These are phyloP conservation scores for Cecidostiba fungosa DNA, from an alignment of 2,888 invertebrate species.

Conservation along the genomic window DNA sequence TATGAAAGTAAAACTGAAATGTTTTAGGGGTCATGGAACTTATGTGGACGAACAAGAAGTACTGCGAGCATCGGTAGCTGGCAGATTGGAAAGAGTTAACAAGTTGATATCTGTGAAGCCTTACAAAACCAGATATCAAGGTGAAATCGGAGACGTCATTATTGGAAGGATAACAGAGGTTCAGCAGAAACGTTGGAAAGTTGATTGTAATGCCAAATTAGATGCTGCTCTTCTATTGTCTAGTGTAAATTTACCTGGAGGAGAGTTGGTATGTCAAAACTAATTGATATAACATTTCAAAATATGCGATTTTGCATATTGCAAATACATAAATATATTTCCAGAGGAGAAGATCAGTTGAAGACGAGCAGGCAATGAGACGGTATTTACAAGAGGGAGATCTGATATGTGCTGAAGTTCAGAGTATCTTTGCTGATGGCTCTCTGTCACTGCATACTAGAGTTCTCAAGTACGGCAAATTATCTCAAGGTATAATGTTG, in stretches of 20 bases:
- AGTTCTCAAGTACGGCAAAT: conserved; percentile 98
- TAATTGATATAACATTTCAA: background rate
- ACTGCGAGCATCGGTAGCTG: conserved; percentile 96
- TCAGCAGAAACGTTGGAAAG: conserved; percentile 96
- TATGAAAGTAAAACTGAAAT: background rate
- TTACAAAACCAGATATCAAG: conserved; percentile 93
- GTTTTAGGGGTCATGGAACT: conserved; percentile 95
- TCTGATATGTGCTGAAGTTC: conserved; percentile 98
- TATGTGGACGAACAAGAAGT: conserved; percentile 90
- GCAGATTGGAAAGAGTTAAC: conserved; percentile 96
- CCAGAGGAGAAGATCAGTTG: conserved; percentile 92
- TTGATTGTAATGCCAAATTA: conserved; percentile 94
- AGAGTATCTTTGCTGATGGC: conserved; percentile 95
- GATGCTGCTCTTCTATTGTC: conserved; percentile 94
- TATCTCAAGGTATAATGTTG: conserved; percentile 93
- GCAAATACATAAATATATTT: background rate
- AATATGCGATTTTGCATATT: background rate
- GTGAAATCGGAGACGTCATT: conserved; percentile 98
- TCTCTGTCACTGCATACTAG: conserved; percentile 96
- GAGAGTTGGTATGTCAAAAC: conserved; percentile 89
- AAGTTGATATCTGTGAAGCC: conserved; percentile 96
- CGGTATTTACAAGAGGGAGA: conserved; percentile 97
- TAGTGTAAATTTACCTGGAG: conserved; percentile 98
- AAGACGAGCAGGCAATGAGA: conserved; percentile 99
- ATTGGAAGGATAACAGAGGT: conserved; percentile 97